Base-by-base conservation (phyloP, 2,113 vertebrate species). In the Nibea coibor region DNA sequence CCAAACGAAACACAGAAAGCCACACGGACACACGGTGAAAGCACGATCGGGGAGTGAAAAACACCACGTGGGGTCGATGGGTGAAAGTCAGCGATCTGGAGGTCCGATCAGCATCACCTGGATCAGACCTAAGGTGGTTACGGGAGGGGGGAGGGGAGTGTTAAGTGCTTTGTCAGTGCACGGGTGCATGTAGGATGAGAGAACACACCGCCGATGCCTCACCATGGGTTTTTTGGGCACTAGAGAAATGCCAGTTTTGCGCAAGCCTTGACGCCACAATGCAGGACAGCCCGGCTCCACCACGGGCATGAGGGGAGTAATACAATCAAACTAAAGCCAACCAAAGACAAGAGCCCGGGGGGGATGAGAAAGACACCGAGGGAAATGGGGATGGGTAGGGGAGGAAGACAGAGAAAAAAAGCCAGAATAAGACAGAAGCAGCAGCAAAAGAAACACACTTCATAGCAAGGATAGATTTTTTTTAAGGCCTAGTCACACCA, bases 201-300 rank as follows among this genome's bases (percentile, higher is more conserved):
- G 53, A 82, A 91, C 63, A 88, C 35, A 89, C 77, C 96, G 96
- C 94, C 94, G 94, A 88, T 93, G 95, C 95, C 98, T 99, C 98
- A 99, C 98, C 98, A 97, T 94, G 75, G 93, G 93, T 95, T 97
- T 98, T 97, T 20, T 97, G 95, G 98, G 97, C 95, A 96, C 96
- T 94, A 99, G 97, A 96, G 97, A 97, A 97, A 99, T 99, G 96
- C 98, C 98, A 96, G 98, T 99, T 98, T 97, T 99, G 96, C 97
- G 97, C 95, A 99, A 99, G 96, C 97, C 97, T 96, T 97, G 97
- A 95, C 97, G 97, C 98, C 98, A 99, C 95, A 97, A 97, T 94
- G 97, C 95, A 94, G 98, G 98, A 96, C 97, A 96, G 96, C 96
- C 93, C 90, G 96, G 96, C 88, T 98, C 97, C 95, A 91, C 93